phyloP scores from a whole-genome alignment of 2,797 vertebrate species.

The Rallus crepitans region DNA sequence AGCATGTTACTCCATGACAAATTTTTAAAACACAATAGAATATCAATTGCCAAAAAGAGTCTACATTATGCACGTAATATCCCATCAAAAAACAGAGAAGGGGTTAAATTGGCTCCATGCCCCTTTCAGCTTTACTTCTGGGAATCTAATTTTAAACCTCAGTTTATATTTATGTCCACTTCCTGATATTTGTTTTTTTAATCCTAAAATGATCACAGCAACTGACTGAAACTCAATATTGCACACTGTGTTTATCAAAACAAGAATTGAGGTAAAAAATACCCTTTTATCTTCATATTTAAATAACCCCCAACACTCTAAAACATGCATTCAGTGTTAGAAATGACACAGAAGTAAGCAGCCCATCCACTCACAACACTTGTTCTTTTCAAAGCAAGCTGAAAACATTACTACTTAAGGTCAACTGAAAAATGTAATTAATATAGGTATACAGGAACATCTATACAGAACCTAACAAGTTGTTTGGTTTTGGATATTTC shows the following conservation, averaged over 20 bases:
- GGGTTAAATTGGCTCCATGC: neutral
- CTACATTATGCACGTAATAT: neutral
- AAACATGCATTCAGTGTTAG: neutral
- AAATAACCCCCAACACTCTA: neutral
- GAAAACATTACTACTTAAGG: neutral
- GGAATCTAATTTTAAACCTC: neutral
- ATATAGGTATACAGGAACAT: neutral
- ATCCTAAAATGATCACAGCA: neutral
- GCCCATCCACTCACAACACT: neutral
- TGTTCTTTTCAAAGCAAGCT: neutral
- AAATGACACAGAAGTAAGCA: neutral
- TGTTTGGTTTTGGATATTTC: neutral
- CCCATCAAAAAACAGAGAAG: neutral
- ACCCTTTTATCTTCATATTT: neutral
- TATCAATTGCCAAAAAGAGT: neutral
- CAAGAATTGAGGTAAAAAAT: neutral
- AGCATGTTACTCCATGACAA: neutral
- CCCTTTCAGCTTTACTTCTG: neutral
- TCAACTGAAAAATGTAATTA: neutral
- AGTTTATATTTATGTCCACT: neutral
- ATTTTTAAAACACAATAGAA: neutral
- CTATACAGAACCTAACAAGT: neutral
- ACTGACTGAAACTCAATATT: neutral
- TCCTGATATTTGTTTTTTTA: neutral
- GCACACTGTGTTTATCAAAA: neutral